Evolutionary conservation across 2,888 invertebrate species (phyloP).

Genomic region (Drosophila colorata): DNA sequence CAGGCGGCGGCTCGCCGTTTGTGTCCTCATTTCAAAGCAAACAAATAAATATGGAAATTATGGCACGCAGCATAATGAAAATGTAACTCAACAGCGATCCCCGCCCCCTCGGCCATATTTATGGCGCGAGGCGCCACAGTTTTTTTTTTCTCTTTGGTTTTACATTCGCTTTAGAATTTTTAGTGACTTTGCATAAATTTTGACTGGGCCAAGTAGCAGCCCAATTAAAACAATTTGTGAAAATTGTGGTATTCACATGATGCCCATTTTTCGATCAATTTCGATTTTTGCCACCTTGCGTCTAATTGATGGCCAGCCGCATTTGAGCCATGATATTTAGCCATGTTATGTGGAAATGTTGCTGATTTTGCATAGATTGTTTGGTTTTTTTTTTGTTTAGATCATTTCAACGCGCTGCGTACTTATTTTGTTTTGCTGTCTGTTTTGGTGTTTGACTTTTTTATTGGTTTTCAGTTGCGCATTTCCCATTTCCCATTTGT

Average conservation of each 20-base stretch:
- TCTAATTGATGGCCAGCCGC: slow-evolving; percentile 47
- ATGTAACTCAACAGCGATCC: slow-evolving; percentile 53
- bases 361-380: slow-evolving; percentile 68
- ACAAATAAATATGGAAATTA: slow-evolving; percentile 65
- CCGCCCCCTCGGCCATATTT: slow-evolving; percentile 1
- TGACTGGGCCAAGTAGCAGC: slow-evolving; percentile 18
- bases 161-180: slow-evolving; percentile 10
- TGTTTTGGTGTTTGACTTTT: slow-evolving; percentile 63
- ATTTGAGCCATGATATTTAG: slow-evolving; percentile 39
- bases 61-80: slow-evolving; percentile 69
- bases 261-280: slow-evolving; percentile 51
- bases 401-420: slow-evolving; percentile 34
- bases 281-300: slow-evolving; percentile 59
- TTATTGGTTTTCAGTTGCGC: slow-evolving; percentile 75
- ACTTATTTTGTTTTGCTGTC: slow-evolving; percentile 43
- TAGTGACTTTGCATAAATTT: slow-evolving; percentile 48
- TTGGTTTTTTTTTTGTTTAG: slow-evolving; percentile 47
- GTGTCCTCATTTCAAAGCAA: slow-evolving; percentile 73
- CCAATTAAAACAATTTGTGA: slow-evolving; percentile 36
- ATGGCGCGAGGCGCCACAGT: slow-evolving; percentile 32
- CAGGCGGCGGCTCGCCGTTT: slow-evolving; percentile 39
- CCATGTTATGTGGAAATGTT: slow-evolving; percentile 41
- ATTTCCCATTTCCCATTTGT: slow-evolving; percentile 69
- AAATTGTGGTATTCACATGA: slow-evolving; percentile 34
- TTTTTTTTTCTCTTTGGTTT: not conserved